phyloP scores from a whole-genome alignment of 2,113 vertebrate genomes.

The Echinops telfairi region DNA sequence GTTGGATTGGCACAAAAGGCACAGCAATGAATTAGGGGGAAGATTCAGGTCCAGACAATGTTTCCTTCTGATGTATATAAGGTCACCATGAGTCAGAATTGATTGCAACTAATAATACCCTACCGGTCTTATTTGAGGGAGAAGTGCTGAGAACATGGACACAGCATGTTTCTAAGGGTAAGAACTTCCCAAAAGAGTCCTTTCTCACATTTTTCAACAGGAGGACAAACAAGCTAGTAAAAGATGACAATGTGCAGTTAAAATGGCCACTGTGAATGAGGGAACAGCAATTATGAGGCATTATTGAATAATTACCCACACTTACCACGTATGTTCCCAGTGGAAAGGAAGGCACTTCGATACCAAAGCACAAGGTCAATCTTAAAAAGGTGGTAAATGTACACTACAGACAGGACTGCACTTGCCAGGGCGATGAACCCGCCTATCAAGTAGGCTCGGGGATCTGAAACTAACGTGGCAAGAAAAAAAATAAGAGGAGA shows the following conservation, averaged over 20 bases:
- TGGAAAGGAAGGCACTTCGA: slow-evolving; percentile 59
- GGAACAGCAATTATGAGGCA: fast-evolving
- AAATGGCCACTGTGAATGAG: neutral
- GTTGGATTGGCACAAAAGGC: neutral
- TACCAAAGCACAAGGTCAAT: slow-evolving; percentile 80
- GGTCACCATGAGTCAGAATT: neutral
- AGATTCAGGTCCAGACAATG: neutral
- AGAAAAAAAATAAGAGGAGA: neutral
- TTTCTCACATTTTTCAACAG: neutral
- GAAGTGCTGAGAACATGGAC: neutral
- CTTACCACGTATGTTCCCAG: slow-evolving; percentile 61
- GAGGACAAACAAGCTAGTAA: neutral
- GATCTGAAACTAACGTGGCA: slow-evolving; percentile 68
- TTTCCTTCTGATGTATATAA: neutral
- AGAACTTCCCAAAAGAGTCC: neutral
- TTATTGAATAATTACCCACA: neutral
- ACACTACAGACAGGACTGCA: neutral
- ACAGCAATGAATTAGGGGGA: neutral
- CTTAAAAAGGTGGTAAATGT: slow-evolving; percentile 65
- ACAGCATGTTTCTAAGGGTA: neutral
- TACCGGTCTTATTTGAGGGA: no score
- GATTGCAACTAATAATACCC: neutral
- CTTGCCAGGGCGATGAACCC: slow-evolving; percentile 24
- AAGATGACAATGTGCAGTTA: neutral
- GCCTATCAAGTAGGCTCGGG: slow-evolving; percentile 63